These are phyloP conservation scores for Cyrtorhinus lividipennis DNA, from an alignment of 1,140 invertebrate genomes.

Conservation along the genomic window DNA sequence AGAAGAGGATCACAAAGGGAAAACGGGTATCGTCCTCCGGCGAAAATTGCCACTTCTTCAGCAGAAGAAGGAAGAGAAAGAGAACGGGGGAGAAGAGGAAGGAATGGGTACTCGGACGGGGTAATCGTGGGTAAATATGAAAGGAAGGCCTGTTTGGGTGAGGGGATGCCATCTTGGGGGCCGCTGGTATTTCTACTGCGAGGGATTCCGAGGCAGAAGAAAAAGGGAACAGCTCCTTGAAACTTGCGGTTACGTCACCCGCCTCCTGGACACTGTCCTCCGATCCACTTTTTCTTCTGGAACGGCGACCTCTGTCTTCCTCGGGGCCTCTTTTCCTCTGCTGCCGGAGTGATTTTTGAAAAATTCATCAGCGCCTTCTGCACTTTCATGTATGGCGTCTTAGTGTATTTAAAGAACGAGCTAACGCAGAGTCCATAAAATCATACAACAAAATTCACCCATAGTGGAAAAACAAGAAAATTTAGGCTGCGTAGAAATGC, in stretches of 20 bases:
- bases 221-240: neutral
- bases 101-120: neutral
- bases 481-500: neutral
- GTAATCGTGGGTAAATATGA: conserved; percentile 9
- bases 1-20: neutral
- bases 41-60: neutral
- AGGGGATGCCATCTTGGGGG: conserved; percentile 2
- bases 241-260: conserved; percentile 2
- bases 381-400: neutral
- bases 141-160: neutral
- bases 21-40: neutral
- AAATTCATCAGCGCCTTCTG: no score
- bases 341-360: no score
- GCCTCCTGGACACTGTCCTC: conserved; percentile 3
- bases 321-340: neutral
- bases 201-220: neutral
- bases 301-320: neutral
- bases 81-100: neutral
- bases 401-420: neutral
- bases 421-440: neutral
- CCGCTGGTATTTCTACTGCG: conserved; percentile 4
- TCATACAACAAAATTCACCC: neutral
- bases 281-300: neutral
- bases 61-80: neutral
- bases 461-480: neutral